Evolutionary conservation across 1,140 invertebrate species (phyloP), one percentile per base, ranked within the genome.

Genomic region (Drosophila gunungcola): DNA sequence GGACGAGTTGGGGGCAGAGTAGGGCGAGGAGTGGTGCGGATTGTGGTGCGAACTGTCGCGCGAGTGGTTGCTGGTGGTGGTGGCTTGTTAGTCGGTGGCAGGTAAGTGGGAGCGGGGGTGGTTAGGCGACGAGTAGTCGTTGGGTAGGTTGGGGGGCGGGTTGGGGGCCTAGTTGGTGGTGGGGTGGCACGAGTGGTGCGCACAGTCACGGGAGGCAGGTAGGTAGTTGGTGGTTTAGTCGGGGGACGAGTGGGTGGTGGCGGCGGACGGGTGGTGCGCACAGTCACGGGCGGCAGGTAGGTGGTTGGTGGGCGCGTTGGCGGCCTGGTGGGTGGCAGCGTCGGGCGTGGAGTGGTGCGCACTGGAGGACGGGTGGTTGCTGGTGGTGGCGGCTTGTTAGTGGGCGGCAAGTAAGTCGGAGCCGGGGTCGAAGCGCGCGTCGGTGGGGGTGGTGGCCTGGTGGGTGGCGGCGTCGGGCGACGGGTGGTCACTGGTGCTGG

Each of bases 371-470:
- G 11, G 61, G 68, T 25, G 60, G 60, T 49, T 64, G 63, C 10
- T 32, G 42, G 69, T 78, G 82, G 74, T 36, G 57, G 63, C 16
- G 68, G 65, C 58, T 60, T 57, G 64, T 57, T 72, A 45, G 77
- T 49, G 16, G 65, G 73, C 51, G 83, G 61, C 69, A 74, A 34
- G 32, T 83, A 75, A 7, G 83, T 74, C 39, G 82, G 53, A 61
- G 58, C 58, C 13, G 62, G 51, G 5, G 68, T 70, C 9, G 58
- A 25, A 1, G 74, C 53, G 11, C 65, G 65, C 13, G 75, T 57
- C 16, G 61, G 34, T 43, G 72, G 65, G 38, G 74, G 46, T 43
- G 63, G 41, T 45, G 62, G 73, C 11, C 55, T 52, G 12, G 65
- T 53, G 25, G 56, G 74, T 56, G 69, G 68, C 32, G 48, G 60